phyloP scores from a whole-genome alignment of 2,113 vertebrate species.

The Bubo blakistoni region DNA sequence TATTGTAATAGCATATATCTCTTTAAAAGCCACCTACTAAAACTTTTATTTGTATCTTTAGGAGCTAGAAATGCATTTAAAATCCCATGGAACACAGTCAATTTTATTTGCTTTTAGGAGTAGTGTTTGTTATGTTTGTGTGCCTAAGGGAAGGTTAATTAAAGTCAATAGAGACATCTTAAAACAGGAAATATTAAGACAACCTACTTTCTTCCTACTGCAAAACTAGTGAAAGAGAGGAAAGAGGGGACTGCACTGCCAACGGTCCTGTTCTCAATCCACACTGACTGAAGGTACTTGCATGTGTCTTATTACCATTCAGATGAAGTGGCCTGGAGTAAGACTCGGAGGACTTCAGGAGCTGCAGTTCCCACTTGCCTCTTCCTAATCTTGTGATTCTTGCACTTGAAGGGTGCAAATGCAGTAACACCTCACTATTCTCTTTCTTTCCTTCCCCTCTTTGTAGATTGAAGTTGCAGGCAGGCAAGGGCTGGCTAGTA shows the following conservation, averaged over 20 bases:
- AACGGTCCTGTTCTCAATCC: background rate
- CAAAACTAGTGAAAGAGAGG: background rate
- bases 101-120: background rate
- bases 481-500: background rate
- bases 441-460: background rate
- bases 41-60: background rate
- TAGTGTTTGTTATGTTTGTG: background rate
- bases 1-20: background rate
- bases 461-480: background rate
- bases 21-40: background rate
- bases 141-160: background rate
- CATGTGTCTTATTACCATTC: background rate
- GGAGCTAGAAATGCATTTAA: background rate
- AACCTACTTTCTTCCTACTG: background rate
- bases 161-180: background rate
- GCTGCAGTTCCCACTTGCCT: fast-evolving
- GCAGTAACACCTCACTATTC: background rate
- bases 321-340: background rate
- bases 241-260: background rate
- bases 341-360: background rate
- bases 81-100: background rate
- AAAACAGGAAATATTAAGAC: background rate
- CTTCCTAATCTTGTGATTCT: background rate
- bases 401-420: background rate
- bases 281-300: background rate